A percentile compares a stretch with the other conserved stretches of the same genome.
These are phyloP conservation scores for Tragelaphus scriptus DNA, from an alignment of 2,113 vertebrate genomes.

Conservation along the genomic window DNA sequence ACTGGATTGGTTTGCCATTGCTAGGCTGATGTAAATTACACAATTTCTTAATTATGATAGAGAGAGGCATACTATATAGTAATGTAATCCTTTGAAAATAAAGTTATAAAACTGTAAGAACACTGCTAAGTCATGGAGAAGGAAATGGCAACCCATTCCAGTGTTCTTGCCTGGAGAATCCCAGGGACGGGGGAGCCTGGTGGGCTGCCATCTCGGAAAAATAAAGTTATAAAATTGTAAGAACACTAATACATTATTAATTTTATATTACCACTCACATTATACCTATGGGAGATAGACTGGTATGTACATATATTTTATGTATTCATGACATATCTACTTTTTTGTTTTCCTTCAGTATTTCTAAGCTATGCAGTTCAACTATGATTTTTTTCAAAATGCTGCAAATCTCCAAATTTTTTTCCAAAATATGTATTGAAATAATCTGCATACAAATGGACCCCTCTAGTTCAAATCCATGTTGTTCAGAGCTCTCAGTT, in stretches of 20 bases:
- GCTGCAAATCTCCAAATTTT: no score
- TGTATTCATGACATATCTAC: neutral
- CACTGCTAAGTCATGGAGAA: no score
- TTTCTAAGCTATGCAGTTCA: neutral
- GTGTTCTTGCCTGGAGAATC: no score
- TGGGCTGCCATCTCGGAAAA: no score
- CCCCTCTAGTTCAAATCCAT: neutral
- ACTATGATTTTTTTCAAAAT: neutral
- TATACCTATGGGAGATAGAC: neutral
- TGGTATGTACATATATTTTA: neutral
- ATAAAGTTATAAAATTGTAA: neutral
- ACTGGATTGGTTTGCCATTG: no score
- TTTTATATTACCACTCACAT: neutral
- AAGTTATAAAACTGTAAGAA: neutral
- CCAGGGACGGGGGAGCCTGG: no score
- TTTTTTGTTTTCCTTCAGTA: neutral
- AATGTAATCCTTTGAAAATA: neutral
- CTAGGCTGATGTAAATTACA: neutral
- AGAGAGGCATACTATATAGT: neutral
- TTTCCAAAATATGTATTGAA: neutral
- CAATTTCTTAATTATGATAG: neutral
- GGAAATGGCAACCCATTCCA: no score
- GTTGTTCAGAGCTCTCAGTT: neutral
- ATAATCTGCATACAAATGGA: neutral
- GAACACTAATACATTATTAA: neutral